Conservation (phyloP, 1,140 invertebrate genomes). For the Thrips palmi region DNA sequence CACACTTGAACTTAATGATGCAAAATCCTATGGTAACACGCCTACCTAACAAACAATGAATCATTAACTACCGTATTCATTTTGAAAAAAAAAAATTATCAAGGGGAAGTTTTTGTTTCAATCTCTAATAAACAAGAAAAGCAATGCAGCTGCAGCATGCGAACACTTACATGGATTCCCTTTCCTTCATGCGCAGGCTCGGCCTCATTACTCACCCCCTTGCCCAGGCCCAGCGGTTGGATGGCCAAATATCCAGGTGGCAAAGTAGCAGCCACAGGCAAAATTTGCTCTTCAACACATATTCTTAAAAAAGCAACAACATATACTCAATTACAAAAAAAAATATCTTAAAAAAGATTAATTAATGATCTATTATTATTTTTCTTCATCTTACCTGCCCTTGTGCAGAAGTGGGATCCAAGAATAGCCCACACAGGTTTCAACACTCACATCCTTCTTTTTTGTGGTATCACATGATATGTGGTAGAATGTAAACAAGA, state of each 20-base stretch:
- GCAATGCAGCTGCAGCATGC: no score
- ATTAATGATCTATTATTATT: conserved; percentile 6
- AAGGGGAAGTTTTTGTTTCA: no score
- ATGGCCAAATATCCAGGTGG: conserved; percentile 74
- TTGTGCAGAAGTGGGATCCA: conserved; percentile 73
- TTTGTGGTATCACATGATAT: conserved; percentile 73
- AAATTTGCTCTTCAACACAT: conserved; percentile 52
- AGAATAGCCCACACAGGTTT: conserved; percentile 76
- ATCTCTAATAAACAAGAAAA: no score
- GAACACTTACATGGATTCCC: no score
- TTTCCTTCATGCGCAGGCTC: no score
- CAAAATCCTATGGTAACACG: no score
- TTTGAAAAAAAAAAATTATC: no score
- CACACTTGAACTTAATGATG: no score
- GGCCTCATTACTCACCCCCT: conserved; percentile 68
- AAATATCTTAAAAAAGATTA: conserved; percentile 14
- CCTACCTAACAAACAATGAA: no score
- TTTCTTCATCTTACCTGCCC: conserved; percentile 36
- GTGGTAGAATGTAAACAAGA: conserved; percentile 79
- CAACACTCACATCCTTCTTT: conserved; percentile 56
- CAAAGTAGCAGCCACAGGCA: conserved; percentile 69
- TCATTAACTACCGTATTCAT: no score
- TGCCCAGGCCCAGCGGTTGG: conserved; percentile 72
- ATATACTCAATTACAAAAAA: conserved; percentile 1
- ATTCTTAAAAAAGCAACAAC: conserved; percentile 24